Evolutionary conservation across 1,140 invertebrate species (phyloP).

Genomic region (Brachionus paranguensis): DNA sequence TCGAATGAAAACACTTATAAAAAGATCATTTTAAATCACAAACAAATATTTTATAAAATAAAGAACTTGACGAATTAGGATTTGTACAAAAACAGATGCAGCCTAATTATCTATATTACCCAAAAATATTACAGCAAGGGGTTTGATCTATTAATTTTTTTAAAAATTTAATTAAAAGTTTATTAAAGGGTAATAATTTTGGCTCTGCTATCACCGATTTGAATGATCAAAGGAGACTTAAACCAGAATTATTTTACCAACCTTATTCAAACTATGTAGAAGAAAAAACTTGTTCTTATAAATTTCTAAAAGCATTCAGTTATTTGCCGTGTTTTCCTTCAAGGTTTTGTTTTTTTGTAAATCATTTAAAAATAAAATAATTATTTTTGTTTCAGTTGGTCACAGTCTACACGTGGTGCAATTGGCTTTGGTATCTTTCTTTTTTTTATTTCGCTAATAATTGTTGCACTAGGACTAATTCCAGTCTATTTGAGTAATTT

Average conservation of each 20-base stretch:
- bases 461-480: background rate
- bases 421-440: conserved; percentile 3
- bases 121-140: background rate
- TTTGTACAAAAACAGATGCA: background rate
- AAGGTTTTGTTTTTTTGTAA: background rate
- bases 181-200: background rate
- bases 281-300: background rate
- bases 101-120: conserved; percentile 5
- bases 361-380: background rate
- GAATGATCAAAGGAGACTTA: background rate
- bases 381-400: background rate
- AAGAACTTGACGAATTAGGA: background rate
- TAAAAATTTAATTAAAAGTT: background rate
- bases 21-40: background rate
- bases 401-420: background rate
- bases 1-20: background rate
- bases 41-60: background rate
- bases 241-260: conserved; percentile 3
- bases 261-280: background rate
- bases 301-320: conserved; percentile 5
- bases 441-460: background rate
- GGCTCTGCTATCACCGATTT: background rate
- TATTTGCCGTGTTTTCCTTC: background rate
- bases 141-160: background rate
- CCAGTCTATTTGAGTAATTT: conserved; percentile 26